Percentiles rank a stretch among this genome's conserved stretches.
Evolutionary conservation across 2,113 vertebrate species (phyloP).

Genomic region (Macheiramphus alcinus): DNA sequence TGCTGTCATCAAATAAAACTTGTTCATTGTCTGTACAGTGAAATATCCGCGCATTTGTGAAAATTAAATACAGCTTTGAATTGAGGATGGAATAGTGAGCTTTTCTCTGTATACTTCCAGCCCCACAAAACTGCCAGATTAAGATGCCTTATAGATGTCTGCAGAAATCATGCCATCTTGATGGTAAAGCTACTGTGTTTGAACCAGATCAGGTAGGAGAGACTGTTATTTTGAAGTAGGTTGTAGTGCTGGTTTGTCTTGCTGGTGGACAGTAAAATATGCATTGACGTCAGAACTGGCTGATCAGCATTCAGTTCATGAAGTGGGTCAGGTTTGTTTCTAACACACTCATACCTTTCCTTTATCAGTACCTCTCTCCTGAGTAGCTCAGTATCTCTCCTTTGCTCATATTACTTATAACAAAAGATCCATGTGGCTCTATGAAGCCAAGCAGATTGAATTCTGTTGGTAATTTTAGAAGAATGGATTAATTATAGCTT

Average conservation of each 20-base stretch:
- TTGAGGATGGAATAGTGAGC: neutral
- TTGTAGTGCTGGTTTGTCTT: conserved; percentile 23
- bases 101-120: neutral
- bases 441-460: neutral
- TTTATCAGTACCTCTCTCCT: conserved; percentile 31
- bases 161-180: neutral
- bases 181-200: neutral
- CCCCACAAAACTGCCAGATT: neutral
- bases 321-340: conserved; percentile 60
- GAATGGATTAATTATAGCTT: conserved; percentile 41
- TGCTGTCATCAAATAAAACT: neutral
- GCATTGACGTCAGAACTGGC: conserved; percentile 61
- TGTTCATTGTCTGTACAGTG: neutral
- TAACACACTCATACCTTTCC: neutral
- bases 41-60: neutral
- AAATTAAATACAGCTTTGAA: neutral
- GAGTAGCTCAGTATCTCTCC: neutral
- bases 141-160: neutral
- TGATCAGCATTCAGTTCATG: conserved; percentile 43
- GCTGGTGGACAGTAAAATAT: conserved; percentile 12
- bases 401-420: neutral
- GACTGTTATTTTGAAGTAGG: conserved; percentile 48
- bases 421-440: conserved; percentile 10
- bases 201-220: conserved; percentile 3
- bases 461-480: neutral